A percentile compares a stretch with the other conserved stretches of the same genome.
These are phyloP conservation scores for Spheniscus humboldti DNA, from an alignment of 2,797 vertebrate species.

Conservation along the genomic window DNA sequence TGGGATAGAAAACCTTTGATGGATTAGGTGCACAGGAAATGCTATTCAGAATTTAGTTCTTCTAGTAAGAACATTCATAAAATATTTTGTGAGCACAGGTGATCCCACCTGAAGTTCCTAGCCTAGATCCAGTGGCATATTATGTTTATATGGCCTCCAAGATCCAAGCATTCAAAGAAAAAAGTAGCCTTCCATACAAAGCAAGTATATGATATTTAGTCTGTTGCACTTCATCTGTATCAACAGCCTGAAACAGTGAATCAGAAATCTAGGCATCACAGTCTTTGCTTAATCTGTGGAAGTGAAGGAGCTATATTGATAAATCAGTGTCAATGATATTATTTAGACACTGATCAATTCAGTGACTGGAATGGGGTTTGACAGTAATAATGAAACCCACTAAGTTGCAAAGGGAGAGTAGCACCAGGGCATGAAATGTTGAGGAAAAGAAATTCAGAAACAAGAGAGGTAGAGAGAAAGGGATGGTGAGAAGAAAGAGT, in stretches of 20 bases:
- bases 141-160: background rate
- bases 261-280: background rate
- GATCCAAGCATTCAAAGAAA: background rate
- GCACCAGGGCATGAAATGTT: background rate
- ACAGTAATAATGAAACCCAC: background rate
- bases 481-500: background rate
- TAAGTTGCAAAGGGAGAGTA: background rate
- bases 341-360: background rate
- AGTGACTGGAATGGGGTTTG: background rate
- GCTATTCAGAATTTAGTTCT: background rate
- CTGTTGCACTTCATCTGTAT: background rate
- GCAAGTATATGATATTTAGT: background rate
- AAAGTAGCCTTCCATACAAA: background rate
- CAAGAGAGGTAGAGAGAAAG: background rate
- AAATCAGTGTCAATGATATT: background rate
- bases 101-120: background rate
- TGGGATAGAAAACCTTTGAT: background rate
- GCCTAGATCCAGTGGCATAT: background rate
- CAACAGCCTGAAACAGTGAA: background rate
- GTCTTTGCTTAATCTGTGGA: background rate
- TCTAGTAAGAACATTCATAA: background rate
- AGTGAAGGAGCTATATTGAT: background rate
- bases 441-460: background rate
- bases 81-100: background rate
- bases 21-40: background rate